Conservation (phyloP, 2,888 invertebrate genomes). For the Microctonus aethiopoides region DNA sequence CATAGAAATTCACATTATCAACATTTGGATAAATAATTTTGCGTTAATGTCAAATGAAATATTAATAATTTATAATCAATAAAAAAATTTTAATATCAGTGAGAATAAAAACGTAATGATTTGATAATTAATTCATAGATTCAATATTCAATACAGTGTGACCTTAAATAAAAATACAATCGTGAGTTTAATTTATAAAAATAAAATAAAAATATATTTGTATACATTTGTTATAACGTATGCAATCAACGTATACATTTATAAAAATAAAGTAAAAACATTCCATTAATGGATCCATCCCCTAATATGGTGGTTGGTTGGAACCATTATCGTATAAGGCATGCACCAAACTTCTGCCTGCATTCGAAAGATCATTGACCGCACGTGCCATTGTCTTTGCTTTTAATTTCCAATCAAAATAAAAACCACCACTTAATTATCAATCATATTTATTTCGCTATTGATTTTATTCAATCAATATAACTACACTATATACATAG, state of each 20-base stretch:
- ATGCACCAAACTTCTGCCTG: slow-evolving; percentile 30
- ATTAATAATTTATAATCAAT: background rate
- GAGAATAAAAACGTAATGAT: no score
- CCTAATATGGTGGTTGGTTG: slow-evolving; percentile 54
- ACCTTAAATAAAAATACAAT: no score
- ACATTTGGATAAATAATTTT: background rate
- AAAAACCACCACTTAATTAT: background rate
- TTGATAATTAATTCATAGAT: no score
- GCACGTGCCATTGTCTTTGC: slow-evolving; percentile 40
- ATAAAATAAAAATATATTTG: background rate
- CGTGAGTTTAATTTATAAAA: no score
- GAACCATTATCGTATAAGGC: slow-evolving; percentile 53
- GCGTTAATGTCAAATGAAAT: background rate
- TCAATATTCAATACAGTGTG: no score
- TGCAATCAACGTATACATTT: background rate
- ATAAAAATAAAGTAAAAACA: slow-evolving; percentile 30
- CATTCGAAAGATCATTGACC: slow-evolving; percentile 55
- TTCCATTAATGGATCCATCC: slow-evolving; percentile 53
- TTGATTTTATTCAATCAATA: no score
- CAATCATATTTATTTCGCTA: background rate
- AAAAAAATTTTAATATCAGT: background rate
- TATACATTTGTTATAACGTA: background rate
- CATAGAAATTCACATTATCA: background rate
- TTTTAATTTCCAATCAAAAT: background rate
- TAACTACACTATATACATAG: background rate